Evolutionary conservation across 2,113 vertebrate genomes (phyloP).

Genomic region (Eudorcas thomsonii): DNA sequence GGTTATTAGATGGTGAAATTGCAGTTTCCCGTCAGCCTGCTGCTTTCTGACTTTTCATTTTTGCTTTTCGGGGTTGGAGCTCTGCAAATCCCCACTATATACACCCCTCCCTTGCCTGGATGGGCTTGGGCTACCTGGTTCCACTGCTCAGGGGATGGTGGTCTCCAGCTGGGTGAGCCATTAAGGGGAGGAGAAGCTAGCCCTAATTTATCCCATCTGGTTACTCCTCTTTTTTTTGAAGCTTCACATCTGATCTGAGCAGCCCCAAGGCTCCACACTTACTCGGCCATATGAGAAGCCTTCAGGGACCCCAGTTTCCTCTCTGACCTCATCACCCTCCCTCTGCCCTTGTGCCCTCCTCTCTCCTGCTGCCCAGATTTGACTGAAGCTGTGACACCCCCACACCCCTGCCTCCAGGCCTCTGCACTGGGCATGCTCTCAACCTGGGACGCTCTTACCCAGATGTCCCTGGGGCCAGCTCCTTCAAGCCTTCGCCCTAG

Average conservation of each 20-base stretch:
- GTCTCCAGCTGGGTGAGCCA: background rate
- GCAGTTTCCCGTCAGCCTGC: slow-evolving; percentile 36
- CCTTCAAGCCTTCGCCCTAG: background rate
- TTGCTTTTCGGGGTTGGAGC: background rate
- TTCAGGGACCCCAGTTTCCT: too few species aligned
- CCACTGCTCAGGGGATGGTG: background rate
- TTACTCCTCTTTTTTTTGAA: background rate
- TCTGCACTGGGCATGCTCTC: background rate
- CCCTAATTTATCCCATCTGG: background rate
- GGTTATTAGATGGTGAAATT: slow-evolving; percentile 64
- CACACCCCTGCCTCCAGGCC: background rate
- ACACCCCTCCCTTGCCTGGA: background rate
- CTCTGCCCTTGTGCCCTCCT: background rate
- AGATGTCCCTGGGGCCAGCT: background rate
- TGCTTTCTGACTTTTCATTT: background rate
- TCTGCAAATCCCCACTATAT: background rate
- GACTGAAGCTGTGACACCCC: background rate
- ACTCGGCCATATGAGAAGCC: background rate
- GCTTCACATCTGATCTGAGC: background rate
- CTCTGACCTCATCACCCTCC: background rate
- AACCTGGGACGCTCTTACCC: background rate
- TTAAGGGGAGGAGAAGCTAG: background rate
- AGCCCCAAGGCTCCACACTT: rapidly evolving
- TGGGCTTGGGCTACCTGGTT: background rate
- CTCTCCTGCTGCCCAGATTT: background rate